Percentiles rank a stretch among this genome's conserved stretches.
These are phyloP conservation scores for Notocelia uddmanniana DNA, from an alignment of 2,888 invertebrate species.

Conservation along the genomic window DNA sequence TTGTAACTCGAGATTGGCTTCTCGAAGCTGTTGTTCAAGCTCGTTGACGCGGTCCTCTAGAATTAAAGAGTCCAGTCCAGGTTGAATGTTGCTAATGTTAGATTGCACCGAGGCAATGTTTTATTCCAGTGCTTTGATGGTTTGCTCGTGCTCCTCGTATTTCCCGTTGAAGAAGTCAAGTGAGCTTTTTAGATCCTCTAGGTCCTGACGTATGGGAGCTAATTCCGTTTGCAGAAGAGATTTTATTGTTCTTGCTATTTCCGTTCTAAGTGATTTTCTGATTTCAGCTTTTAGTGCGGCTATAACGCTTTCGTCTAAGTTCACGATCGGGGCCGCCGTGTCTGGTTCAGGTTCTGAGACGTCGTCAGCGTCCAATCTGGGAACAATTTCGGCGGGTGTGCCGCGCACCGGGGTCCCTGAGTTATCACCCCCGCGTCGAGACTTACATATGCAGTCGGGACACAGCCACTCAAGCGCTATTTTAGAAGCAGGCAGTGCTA, in stretches of 20 bases:
- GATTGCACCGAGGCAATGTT: too few species aligned
- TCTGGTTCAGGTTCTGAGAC: background rate
- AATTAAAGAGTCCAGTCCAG: too few species aligned
- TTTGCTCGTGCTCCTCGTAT: too few species aligned
- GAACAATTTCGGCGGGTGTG: background rate
- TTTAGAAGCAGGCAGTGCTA: too few species aligned
- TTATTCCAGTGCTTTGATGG: too few species aligned
- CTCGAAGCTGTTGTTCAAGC: background rate
- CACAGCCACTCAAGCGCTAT: too few species aligned
- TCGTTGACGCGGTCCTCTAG: slow-evolving; percentile 1
- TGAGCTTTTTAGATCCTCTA: background rate
- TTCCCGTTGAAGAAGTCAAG: background rate
- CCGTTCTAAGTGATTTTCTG: background rate
- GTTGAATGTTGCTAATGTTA: too few species aligned
- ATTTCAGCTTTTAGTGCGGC: background rate
- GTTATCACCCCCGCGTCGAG: too few species aligned
- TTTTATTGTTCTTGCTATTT: background rate
- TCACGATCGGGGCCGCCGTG: background rate
- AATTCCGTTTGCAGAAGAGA: background rate
- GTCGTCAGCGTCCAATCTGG: background rate
- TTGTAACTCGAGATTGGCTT: slow-evolving; percentile 8
- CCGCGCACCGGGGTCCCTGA: too few species aligned
- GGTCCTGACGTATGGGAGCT: background rate
- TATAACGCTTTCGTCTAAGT: background rate
- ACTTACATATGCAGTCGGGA: too few species aligned